Base-by-base conservation (phyloP, 2,113 vertebrate genomes). In the Morphnarchus princeps region DNA sequence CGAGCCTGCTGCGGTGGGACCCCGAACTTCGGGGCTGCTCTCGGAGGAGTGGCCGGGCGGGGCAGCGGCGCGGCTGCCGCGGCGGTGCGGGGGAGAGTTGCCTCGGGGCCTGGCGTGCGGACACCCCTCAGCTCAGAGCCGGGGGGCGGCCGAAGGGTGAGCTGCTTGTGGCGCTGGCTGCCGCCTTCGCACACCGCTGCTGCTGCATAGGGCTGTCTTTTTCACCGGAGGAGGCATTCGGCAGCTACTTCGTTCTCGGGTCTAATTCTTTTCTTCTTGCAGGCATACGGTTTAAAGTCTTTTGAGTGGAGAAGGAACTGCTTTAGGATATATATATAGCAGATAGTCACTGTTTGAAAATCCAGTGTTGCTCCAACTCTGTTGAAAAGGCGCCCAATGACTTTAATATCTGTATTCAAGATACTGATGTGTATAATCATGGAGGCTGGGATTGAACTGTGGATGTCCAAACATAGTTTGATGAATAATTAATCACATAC, bases 401-500 rank as follows among this genome's bases (percentile, higher is more conserved):
- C 76, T 95, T 81, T 25, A 61, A 26, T 70, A 4, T 29, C 28
- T 8, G 32, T 50, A 12, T 55, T 92, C 34, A 7, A 4, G 67
- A 36, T 43, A 13, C 13, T 13, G 43, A 31, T 82, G 82, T 73
- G 58, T 76, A 8, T 84, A 61, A 61, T 73, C 36, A 45, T 66
- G 91, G 91, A 89, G 91, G 89, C 80, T 82, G 91, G 88, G 83
- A 29, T 20, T 55, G 94, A 87, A 21, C 82, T 8, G 81, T 57
- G 57, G 76, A 65, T 83, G 91, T 70, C 93, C 94, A 92, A 77
- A 92, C 91, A 45, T 14, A 73, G 83, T 66, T 70, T 72, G 87
- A 91, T 95, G 76, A 96, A 96, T 96, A 94, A 96, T 97, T 94
- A 81, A 97, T 91, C 50, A 9, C 10, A 1, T 10, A 15, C 2